Evolutionary conservation across 1,140 invertebrate genomes (phyloP).

Genomic region (Rhopalosiphum padi): DNA sequence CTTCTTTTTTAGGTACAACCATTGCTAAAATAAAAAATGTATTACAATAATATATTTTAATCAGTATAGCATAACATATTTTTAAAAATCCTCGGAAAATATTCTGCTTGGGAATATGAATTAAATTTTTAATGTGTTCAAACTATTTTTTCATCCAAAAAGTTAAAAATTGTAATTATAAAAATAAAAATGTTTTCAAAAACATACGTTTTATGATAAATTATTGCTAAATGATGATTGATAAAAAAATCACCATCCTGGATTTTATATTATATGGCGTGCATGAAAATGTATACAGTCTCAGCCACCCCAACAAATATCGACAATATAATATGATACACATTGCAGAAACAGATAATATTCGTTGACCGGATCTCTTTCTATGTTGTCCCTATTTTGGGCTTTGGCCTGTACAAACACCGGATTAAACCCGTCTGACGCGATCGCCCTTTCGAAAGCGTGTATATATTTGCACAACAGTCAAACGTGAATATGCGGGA

Average conservation of each 20-base stretch:
- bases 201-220: background rate
- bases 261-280: background rate
- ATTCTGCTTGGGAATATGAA: too few relatives aligned
- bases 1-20: too few relatives aligned
- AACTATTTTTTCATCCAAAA: background rate
- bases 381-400: background rate
- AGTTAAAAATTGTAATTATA: background rate
- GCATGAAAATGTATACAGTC: background rate
- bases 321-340: background rate
- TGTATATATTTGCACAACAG: background rate
- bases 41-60: too few relatives aligned
- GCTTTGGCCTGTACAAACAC: constrained; percentile 10
- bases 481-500: background rate
- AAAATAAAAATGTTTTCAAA: background rate
- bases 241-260: background rate
- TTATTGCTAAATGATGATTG: background rate
- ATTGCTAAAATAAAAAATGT: too few relatives aligned
- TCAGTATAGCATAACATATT: too few relatives aligned
- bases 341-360: background rate
- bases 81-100: too few relatives aligned
- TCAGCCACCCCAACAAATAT: background rate
- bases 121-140: too few relatives aligned
- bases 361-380: background rate
- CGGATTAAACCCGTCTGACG: background rate
- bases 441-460: background rate